Base-by-base conservation (phyloP, 2,888 invertebrate species). In the Vanessa cardui region DNA sequence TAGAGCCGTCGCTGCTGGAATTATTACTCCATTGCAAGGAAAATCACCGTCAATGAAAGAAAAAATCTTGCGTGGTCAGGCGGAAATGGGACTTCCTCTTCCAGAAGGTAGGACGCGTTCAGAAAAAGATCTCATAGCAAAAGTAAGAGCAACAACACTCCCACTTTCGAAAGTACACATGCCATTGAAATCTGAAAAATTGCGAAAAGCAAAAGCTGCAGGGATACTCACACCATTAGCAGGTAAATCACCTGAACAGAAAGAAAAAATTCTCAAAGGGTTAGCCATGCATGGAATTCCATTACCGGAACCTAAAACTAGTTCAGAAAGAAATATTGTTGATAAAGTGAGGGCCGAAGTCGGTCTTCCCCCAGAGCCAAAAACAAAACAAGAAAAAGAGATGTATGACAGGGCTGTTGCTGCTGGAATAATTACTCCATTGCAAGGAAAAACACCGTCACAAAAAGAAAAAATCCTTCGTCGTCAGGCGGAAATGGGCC, bases 11-110 rank as follows among this genome's bases (percentile, higher is more conserved):
- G 73, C 73, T 6, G 73, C 70, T 45, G 80, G 80, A 15, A 26
- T 78, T 1, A 73, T 80, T 33, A 72, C 70, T 12, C 79, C 81
- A 1, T 49, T 81, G 62, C 76, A 77, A 72, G 81, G 80, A 6
- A 79, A 77, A 66, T 62, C 76, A 7, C 7, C 59, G 2, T 50
- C 60, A 45, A 68, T 77, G 58, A 79, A 77, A 65, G 77, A 76
- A 64, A 73, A 74, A 61, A 76, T 77, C 5, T 61, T 79, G 3
- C 26, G 26, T 5, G 66, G 58, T 6, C 73, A 73, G 56, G 75
- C 72, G 12, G 69, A 71, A n/a, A 47, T 68, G 33, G 78, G 76
- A 65, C 68, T 78, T 9, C 70, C 73, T 9, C 56, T 77, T 54
- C 77, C 77, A 1, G 72, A 73, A 62, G 75, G 76, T 1, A 61